phyloP scores from a whole-genome alignment of 2,113 vertebrate species.

The Eretmochelys imbricata region DNA sequence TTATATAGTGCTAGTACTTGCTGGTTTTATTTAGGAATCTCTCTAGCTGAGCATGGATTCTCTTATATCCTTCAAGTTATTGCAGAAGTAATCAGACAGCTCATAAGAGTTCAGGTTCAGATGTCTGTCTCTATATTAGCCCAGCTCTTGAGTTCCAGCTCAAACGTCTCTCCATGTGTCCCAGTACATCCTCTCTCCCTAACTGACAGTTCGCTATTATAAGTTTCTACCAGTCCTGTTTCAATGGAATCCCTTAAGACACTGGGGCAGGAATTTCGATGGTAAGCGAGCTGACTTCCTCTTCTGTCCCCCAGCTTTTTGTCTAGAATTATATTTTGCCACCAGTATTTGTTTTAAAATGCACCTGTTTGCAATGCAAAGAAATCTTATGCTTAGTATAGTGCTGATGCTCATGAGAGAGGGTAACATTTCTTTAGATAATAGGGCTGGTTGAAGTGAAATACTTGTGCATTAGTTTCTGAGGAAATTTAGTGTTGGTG shows the following conservation, averaged over 20 bases:
- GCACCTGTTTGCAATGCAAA: not conserved
- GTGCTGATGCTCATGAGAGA: not conserved
- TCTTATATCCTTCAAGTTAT: not conserved
- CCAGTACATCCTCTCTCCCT: not conserved
- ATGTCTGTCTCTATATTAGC: constrained; percentile 5
- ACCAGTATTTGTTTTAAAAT: not conserved
- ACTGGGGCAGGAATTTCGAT: not conserved
- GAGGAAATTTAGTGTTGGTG: not conserved
- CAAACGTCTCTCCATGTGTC: not conserved
- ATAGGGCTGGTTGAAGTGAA: not conserved
- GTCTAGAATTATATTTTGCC: not conserved
- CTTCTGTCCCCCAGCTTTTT: not conserved
- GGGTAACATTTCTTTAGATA: not conserved
- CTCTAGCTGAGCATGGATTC: too few species aligned
- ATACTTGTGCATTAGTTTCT: too few species aligned
- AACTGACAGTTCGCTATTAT: not conserved
- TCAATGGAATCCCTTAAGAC: not conserved
- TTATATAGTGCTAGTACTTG: constrained; percentile 40
- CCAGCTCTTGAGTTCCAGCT: constrained; percentile 19
- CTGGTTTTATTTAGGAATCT: too few species aligned
- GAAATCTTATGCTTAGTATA: not conserved
- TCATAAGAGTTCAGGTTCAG: constrained; percentile 19
- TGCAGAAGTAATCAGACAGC: constrained; percentile 45
- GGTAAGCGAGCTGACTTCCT: not conserved
- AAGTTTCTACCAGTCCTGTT: not conserved